Base-by-base conservation (phyloP, 2,113 vertebrate species). In the Dromiciops gliroides region DNA sequence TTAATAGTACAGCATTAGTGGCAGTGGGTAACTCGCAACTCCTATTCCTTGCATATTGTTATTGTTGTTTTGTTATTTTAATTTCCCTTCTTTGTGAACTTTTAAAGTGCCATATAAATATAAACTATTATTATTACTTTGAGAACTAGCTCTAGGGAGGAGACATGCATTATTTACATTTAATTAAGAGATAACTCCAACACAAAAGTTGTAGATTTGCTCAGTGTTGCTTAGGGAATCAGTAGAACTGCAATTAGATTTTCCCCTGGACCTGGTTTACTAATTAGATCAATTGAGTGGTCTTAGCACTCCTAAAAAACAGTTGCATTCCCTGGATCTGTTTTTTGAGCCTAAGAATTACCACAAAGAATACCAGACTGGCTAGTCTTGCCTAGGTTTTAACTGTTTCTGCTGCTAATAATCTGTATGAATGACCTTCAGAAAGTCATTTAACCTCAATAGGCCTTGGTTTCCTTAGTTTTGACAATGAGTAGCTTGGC, bases 371-470 rank as follows among this genome's bases (percentile, higher is more conserved):
- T 22, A 83, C 37, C 22, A 83, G 67, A 22, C 19, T 83, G n/a
- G n/a, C 16, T 44, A 44, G 67, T 22, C 5, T 44, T 37, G 37
- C 37, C 67, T 83, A 44, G n/a, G n/a, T 83, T 67, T 83, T 44
- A 83, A 83, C 67, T 67, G 31, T 67, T 67, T 67, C 31, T 67
- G 12, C 31, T 37, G 31, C 3, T 67, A 31, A 60, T 60, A 31
- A 16, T 67, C n/a, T 83, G 67, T 67, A 16, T 83, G 37, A 83
- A 83, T 91, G 37, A 19, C 31, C 26, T 90, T 91, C 90, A 93
- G 52, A 92, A 51, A 67, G 28, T 95, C 26, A 93, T 48, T 95
- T 93, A 83, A 51, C 83, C 92, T 92, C n/a, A 90, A 75, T 90
- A 7, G 50, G 37, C 51, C 50, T 95, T 52, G 51, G 91, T 94